These are phyloP conservation scores for Beroe forskalii DNA, from an alignment of 37 sponge, comb jelly and placozoan genomes.

Conservation along the genomic window DNA sequence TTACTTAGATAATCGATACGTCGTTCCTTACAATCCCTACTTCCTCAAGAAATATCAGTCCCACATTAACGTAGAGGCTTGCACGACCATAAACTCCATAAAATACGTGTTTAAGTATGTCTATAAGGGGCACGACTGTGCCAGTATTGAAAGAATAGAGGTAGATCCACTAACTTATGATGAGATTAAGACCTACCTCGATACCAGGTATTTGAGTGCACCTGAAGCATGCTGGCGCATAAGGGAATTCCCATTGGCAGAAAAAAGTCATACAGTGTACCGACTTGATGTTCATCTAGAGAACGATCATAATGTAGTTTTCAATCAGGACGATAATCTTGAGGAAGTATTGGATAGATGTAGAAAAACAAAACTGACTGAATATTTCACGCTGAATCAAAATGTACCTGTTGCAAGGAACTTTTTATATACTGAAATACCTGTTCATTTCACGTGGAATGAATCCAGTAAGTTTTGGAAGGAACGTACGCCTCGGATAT, in stretches of 20 bases:
- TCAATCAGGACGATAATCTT: not conserved
- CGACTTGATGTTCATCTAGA: no score
- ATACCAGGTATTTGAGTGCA: not conserved
- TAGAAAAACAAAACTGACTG: not conserved
- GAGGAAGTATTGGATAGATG: not conserved
- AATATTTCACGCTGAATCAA: not conserved
- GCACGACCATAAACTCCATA: conserved; percentile 5
- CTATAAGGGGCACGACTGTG: no score
- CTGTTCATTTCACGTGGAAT: no score
- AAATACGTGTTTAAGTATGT: no score
- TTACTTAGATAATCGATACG: not conserved
- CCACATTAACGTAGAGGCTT: conserved; percentile 59
- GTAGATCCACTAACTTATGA: conserved; percentile 9
- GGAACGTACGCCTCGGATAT: no score
- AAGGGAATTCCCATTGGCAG: not conserved
- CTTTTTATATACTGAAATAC: not conserved
- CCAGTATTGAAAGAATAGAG: not conserved
- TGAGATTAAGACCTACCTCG: conserved; percentile 6
- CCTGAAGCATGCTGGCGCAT: conserved; percentile 1
- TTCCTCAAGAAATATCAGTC: not conserved
- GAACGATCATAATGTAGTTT: no score
- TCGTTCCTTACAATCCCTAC: conserved; percentile 58
- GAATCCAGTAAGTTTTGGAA: no score
- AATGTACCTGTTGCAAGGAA: not conserved
- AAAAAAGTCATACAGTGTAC: not conserved